Conservation (phyloP, 2,113 vertebrate genomes). For the Stegostoma tigrinum region DNA sequence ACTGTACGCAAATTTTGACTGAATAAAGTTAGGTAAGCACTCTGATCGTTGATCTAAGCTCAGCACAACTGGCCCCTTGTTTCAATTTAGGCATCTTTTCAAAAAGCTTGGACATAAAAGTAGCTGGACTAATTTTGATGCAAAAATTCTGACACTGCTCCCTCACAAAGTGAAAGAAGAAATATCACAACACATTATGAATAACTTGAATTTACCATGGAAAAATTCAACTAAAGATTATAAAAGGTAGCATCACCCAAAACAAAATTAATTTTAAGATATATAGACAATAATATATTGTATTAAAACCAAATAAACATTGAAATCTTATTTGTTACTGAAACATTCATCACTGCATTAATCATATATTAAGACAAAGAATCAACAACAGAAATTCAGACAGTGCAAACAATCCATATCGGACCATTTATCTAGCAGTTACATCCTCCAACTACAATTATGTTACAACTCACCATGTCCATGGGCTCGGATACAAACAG, state of each 20-base stretch:
- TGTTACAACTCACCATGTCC: conserved; percentile 67
- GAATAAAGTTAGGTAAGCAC: background rate
- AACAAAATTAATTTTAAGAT: background rate
- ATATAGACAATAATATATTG: background rate
- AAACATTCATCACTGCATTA: background rate
- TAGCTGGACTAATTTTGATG: background rate
- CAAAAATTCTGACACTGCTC: background rate
- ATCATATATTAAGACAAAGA: background rate
- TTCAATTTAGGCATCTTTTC: background rate
- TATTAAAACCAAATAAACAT: background rate
- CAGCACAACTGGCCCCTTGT: background rate
- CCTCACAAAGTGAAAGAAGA: background rate
- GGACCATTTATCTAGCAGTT: background rate
- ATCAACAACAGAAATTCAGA: background rate
- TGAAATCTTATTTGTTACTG: background rate
- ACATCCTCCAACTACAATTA: background rate
- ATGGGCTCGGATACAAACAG: conserved; percentile 61
- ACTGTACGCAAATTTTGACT: background rate
- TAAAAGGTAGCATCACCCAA: background rate
- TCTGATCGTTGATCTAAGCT: background rate
- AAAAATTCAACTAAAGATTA: background rate
- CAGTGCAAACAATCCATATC: background rate
- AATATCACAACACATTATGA: background rate
- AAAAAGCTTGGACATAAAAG: background rate
- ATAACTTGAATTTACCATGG: background rate